Evolutionary conservation across 2,113 vertebrate species (phyloP), one percentile per base, ranked within the genome.

Genomic region (Microcebus tavaratra): DNA sequence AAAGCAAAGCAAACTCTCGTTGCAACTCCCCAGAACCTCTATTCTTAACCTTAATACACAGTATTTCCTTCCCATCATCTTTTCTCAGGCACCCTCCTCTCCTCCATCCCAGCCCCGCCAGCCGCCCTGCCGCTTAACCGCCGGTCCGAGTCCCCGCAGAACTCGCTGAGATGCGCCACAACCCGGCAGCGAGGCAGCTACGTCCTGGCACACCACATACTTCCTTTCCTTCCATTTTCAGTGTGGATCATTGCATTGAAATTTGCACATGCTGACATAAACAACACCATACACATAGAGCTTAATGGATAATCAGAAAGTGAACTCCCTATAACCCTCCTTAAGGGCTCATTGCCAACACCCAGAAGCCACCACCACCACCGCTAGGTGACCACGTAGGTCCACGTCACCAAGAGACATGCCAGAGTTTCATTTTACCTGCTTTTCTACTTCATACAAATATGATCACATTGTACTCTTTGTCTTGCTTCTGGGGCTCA

Each of bases 1-100:
- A 96, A 95, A 94, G 50, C 88, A 90, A 90, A 76, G n/a, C 65
- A 90, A 94, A 82, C 39, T 86, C 29, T 67, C 82, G 45, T 48
- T 83, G 27, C 85, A 85, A 76, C 79, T 86, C 63, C 29, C 89
- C 82, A 73, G 68, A 82, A 48, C 45, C 55, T 85, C 87, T 85
- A 27, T 93, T 95, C 88, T 81, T 48, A 70, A 68, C 39, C 50
- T 90, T 90, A 78, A 82, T 67, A 55, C 53, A 83, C 25, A 10
- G 15, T 59, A 61, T 94, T 94, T 94, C 50, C 50, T 80, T 85
- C 92, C 45, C 83, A 50, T 78, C 48, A 12, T 61, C 29, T 81
- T 82, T 70, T 86, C 39, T 91, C 63, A 85, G 34, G 36, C 27
- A 17, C 15, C 29, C 15, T 42, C 45, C 27, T 83, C 65, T n/a